These are phyloP conservation scores for Diadema setosum DNA, from an alignment of 35 echinoderm and acorn worm species.

Conservation along the genomic window DNA sequence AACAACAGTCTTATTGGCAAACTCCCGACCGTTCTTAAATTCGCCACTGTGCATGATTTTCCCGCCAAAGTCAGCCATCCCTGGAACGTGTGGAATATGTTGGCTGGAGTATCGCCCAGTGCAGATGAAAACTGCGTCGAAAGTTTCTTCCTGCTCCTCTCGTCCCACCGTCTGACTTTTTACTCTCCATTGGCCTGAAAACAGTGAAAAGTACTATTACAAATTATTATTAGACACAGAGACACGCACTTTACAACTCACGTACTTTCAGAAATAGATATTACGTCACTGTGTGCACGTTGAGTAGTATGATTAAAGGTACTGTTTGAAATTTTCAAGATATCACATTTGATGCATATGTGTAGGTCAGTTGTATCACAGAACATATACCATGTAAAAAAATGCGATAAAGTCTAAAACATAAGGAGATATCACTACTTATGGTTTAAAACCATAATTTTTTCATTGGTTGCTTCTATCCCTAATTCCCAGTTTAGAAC, in stretches of 20 bases:
- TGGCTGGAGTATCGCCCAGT: slow-evolving; percentile 15
- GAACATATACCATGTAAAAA: too few species aligned
- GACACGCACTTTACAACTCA: neutral
- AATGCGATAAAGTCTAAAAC: too few species aligned
- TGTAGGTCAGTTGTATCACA: neutral
- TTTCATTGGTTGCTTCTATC: too few species aligned
- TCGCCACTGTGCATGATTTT: slow-evolving; percentile 45
- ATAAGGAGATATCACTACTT: too few species aligned
- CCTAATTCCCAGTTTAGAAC: too few species aligned
- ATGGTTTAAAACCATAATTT: too few species aligned
- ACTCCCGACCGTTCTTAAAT: slow-evolving; percentile 38
- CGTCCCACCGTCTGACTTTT: neutral
- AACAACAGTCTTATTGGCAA: slow-evolving; percentile 53
- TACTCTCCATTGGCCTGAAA: slow-evolving; percentile 44
- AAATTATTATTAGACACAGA: neutral
- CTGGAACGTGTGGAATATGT: slow-evolving; percentile 18
- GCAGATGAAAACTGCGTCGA: slow-evolving; percentile 61
- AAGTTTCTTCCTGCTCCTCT: neutral
- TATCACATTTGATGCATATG: neutral
- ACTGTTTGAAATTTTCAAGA: neutral
- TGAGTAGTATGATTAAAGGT: neutral
- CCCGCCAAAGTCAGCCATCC: slow-evolving; percentile 54
- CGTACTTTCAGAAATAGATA: neutral
- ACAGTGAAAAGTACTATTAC: neutral
- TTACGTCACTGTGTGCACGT: neutral